These are phyloP conservation scores for Eciton burchellii DNA, from an alignment of 1,140 invertebrate species.

Conservation along the genomic window DNA sequence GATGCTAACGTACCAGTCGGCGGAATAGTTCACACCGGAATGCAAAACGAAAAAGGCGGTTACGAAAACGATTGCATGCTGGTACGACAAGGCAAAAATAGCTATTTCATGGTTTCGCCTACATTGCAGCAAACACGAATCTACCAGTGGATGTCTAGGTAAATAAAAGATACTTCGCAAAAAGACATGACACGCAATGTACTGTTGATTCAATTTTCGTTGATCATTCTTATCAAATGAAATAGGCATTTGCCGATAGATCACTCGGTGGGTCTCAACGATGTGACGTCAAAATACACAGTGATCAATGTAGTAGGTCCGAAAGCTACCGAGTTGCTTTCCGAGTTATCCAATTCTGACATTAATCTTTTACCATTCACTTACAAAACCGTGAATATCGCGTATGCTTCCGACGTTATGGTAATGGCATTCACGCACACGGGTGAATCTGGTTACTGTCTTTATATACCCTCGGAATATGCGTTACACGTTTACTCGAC, in stretches of 20 bases:
- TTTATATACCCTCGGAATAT: constrained; percentile 93
- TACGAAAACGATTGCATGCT: constrained; percentile 94
- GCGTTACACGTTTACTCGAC: constrained; percentile 92
- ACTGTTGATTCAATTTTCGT: neutral
- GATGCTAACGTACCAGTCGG: constrained; percentile 91
- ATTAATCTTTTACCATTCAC: constrained; percentile 91
- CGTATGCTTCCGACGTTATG: constrained; percentile 91
- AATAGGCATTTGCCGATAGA: constrained; percentile 87
- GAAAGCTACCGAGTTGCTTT: constrained; percentile 89
- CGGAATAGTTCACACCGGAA: constrained; percentile 91
- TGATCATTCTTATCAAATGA: constrained; percentile 30
- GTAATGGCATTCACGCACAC: constrained; percentile 94
- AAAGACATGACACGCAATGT: too few species aligned
- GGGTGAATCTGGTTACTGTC: constrained; percentile 93
- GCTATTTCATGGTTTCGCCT: constrained; percentile 94
- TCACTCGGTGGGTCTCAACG: constrained; percentile 89
- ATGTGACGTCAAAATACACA: constrained; percentile 94
- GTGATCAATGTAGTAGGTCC: constrained; percentile 94
- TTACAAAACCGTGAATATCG: constrained; percentile 91
- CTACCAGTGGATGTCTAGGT: constrained; percentile 90
- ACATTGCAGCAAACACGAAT: constrained; percentile 93
- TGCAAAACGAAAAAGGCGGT: constrained; percentile 92
- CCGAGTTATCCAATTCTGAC: constrained; percentile 91
- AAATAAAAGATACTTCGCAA: constrained; percentile 40
- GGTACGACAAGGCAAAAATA: constrained; percentile 89